Conservation (phyloP, 35 echinoderm and acorn worm species). For the Apostichopus japonicus region DNA sequence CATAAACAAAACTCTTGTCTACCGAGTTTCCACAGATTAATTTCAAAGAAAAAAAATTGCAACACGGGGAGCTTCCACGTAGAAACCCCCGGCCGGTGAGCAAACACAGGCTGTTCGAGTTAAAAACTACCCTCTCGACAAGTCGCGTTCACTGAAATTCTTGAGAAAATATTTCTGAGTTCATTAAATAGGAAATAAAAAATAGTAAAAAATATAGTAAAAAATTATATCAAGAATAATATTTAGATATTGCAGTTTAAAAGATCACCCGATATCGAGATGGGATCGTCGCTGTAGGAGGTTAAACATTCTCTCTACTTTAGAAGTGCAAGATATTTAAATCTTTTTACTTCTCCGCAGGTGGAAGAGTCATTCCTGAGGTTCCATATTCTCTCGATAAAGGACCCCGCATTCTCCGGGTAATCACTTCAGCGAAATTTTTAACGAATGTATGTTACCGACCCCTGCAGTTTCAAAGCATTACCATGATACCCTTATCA, state of each 20-base stretch:
- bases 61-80: too few species aligned
- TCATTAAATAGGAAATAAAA: background rate
- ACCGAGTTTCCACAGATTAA: background rate
- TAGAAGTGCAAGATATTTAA: conserved; percentile 48
- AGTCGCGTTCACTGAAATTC: background rate
- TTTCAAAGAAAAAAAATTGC: too few species aligned
- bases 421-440: background rate
- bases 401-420: background rate
- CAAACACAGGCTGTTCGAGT: conserved; percentile 1
- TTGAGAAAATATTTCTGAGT: background rate
- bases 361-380: background rate
- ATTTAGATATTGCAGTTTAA: too few species aligned
- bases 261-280: background rate
- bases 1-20: background rate
- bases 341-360: background rate
- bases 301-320: conserved; percentile 46
- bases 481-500: conserved; percentile 24
- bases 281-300: background rate
- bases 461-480: conserved; percentile 6
- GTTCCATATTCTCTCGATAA: background rate
- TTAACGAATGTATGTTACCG: background rate
- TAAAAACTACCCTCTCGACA: background rate
- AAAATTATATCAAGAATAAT: too few species aligned
- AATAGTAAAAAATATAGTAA: too few species aligned
- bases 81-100: background rate